Evolutionary conservation across 2,888 invertebrate species (phyloP).

Genomic region (Ichneumon xanthorius): DNA sequence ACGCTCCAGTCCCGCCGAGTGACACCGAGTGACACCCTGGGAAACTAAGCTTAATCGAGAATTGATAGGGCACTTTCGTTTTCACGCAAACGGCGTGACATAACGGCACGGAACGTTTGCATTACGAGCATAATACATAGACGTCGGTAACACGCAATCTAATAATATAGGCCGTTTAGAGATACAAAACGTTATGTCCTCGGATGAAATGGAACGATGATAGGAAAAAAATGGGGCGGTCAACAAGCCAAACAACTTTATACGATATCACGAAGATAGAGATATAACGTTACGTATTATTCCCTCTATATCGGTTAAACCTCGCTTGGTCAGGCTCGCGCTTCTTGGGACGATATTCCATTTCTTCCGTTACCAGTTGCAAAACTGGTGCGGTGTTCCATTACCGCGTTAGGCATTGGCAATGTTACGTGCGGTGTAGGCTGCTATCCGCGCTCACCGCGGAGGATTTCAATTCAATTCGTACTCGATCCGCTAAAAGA

Average conservation of each 20-base stretch:
- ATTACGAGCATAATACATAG: slow-evolving; percentile 8
- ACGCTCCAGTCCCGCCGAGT: slow-evolving; percentile 8
- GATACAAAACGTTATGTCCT: slow-evolving; percentile 46
- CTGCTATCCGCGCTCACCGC: neutral
- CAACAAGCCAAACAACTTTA: slow-evolving; percentile 57
- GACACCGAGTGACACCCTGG: slow-evolving; percentile 10
- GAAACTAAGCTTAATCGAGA: slow-evolving; percentile 27
- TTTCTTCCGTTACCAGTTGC: slow-evolving; percentile 60
- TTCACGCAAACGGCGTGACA: slow-evolving; percentile 7
- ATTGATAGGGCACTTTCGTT: slow-evolving; percentile 49
- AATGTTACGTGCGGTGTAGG: slow-evolving; percentile 4
- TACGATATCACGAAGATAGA: slow-evolving; percentile 62
- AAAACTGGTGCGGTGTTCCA: slow-evolving; percentile 56
- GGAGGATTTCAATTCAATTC: neutral
- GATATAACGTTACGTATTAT: slow-evolving; percentile 66
- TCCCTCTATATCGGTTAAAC: slow-evolving; percentile 19
- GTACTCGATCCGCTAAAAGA: neutral
- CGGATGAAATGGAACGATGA: slow-evolving; percentile 34
- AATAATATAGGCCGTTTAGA: slow-evolving; percentile 40
- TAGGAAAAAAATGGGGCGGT: slow-evolving; percentile 21
- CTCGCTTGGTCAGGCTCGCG: slow-evolving; percentile 47
- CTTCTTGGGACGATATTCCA: slow-evolving; percentile 60
- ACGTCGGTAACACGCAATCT: slow-evolving; percentile 33
- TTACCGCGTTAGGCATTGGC: slow-evolving; percentile 45
- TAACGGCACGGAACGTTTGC: slow-evolving; percentile 2